Conservation (phyloP, 2,888 invertebrate species). For the Caenorhabditis plicata region DNA sequence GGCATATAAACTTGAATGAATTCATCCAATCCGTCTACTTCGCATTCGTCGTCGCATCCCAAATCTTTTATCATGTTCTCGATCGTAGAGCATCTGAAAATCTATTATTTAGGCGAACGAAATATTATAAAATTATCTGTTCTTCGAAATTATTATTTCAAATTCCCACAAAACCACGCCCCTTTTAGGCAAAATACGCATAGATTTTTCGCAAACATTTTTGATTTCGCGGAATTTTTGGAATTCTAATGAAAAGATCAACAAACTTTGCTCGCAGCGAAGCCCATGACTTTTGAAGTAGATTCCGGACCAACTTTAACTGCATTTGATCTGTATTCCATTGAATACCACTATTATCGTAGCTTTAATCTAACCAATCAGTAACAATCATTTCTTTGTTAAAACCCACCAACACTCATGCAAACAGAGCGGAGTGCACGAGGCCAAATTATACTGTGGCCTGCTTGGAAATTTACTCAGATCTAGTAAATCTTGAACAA, state of each 20-base stretch:
- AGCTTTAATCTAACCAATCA: no score
- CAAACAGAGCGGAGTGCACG: constrained; percentile 60
- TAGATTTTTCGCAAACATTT: background rate
- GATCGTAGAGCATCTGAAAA: constrained; percentile 42
- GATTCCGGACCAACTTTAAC: constrained; percentile 10
- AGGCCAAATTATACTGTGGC: constrained; percentile 61
- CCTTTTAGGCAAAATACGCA: no score
- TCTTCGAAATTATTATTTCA: no score
- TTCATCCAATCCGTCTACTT: no score
- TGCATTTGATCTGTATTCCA: constrained; percentile 43
- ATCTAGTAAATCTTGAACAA: constrained; percentile 54
- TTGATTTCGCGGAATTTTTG: background rate
- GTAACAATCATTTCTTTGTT: no score
- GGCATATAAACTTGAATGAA: no score
- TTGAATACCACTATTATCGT: constrained; percentile 24
- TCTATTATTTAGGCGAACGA: no score
- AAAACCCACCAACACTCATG: constrained; percentile 60
- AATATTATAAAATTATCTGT: no score
- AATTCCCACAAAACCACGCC: no score
- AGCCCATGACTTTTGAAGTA: constrained; percentile 53
- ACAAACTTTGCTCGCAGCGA: constrained; percentile 45
- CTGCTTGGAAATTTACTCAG: constrained; percentile 42
- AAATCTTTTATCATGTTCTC: constrained; percentile 53
- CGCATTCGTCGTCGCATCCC: no score
- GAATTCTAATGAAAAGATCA: background rate